Evolutionary conservation across 2,113 vertebrate species (phyloP), one percentile per base, ranked within the genome.

Genomic region (Austrofundulus limnaeus): DNA sequence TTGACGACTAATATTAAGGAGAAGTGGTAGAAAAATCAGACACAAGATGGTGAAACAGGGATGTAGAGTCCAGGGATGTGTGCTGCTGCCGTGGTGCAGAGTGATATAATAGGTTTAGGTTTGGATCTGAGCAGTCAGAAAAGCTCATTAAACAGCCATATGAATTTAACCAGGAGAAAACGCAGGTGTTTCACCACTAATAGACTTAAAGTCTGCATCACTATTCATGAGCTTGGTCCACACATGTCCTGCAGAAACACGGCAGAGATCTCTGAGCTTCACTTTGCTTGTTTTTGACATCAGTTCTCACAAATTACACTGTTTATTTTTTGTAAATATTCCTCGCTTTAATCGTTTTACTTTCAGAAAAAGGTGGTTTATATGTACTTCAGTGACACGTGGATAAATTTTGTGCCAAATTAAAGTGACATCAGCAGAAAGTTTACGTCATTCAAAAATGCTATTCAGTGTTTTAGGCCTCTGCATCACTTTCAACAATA

Each of bases 131-230:
- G 66, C 69, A 65, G 80, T 79, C 72, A 79, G 83, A 83, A 92
- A 92, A 90, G 86, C 90, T 88, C 85, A 90, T 90, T 88, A 90
- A 78, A 66, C 59, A 77, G 53, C 62, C 73, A 28, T 68, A 81
- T 88, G 76, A 78, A 85, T 90, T 83, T 77, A 90, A 83, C 61
- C 83, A 86, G 47, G 75, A 69, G 83, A 58, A 83, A 82, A 83
- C 56, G 68, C 87, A 90, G 89, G 86, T 89, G 87, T 74, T 83
- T 82, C 57, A 3, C 49, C 21, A 34, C 66, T 88, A 90, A 90
- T 83, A 77, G 84, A 72, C 75, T 90, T 87, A 89, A n/a, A 65
- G 57, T 70, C 65, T 28, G 65, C 69, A 47, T 84, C 74, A 39
- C 24, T 70, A 85, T 85, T 82, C 77, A 85, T 76, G 72, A 81